phyloP scores from a whole-genome alignment of 2,113 vertebrate species.

The Salvelinus fontinalis region DNA sequence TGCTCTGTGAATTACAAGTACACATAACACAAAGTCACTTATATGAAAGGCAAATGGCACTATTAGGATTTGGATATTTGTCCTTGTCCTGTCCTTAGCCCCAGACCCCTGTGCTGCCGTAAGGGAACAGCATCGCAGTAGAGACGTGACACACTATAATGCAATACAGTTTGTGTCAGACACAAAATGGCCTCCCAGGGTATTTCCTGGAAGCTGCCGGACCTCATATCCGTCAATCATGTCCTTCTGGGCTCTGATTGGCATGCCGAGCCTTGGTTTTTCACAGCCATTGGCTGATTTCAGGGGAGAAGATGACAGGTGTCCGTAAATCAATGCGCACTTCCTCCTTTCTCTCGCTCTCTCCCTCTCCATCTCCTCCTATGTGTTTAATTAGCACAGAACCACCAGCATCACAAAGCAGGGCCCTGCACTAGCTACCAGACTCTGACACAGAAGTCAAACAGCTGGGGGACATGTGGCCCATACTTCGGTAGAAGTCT shows the following conservation, averaged over 20 bases:
- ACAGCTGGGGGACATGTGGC: neutral
- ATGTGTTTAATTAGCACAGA: slow-evolving; percentile 49
- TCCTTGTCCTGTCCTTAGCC: too few relatives aligned
- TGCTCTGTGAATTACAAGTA: too few relatives aligned
- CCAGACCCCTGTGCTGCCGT: neutral
- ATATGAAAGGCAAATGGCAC: too few relatives aligned
- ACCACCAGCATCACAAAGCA: neutral
- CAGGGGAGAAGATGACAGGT: neutral
- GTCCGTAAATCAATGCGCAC: neutral
- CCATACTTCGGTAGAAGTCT: neutral
- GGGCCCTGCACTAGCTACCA: too few relatives aligned
- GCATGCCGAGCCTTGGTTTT: neutral
- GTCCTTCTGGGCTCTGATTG: neutral
- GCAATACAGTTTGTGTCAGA: neutral
- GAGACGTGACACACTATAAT: neutral
- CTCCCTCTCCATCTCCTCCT: slow-evolving; percentile 20
- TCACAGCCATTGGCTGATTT: neutral
- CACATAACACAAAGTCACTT: too few relatives aligned
- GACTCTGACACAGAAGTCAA: too few relatives aligned
- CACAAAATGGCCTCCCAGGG: neutral
- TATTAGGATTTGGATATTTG: too few relatives aligned
- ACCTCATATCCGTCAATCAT: neutral
- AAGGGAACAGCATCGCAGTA: neutral
- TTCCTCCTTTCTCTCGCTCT: neutral
- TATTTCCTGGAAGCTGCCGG: neutral